Percentiles rank a stretch among this genome's conserved stretches.
These are phyloP conservation scores for Ctenodactylus gundi DNA, from an alignment of 2,113 vertebrate genomes.

Conservation along the genomic window DNA sequence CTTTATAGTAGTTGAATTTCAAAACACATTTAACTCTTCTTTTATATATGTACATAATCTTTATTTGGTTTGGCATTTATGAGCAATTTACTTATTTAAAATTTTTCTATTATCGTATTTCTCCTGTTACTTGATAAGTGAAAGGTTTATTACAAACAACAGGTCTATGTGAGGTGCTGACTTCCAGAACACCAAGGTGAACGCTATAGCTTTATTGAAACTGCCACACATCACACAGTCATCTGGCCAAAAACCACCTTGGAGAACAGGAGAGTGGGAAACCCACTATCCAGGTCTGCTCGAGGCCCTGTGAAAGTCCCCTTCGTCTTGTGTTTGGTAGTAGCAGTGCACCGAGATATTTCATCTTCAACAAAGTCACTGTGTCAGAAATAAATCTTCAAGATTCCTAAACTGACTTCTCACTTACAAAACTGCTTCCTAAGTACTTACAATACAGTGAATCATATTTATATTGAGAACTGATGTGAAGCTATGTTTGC, in stretches of 20 bases:
- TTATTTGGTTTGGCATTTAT: neutral
- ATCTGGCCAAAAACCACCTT: neutral
- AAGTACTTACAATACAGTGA: neutral
- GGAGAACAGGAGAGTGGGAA: neutral
- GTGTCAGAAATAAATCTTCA: neutral
- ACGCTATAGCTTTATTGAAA: accelerated
- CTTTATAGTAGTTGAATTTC: neutral
- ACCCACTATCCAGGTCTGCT: neutral
- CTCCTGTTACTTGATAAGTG: neutral
- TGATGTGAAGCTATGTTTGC: neutral
- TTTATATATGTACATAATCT: neutral
- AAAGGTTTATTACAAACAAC: neutral
- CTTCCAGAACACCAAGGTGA: neutral
- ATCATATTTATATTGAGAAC: neutral
- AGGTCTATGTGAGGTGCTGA: too few species aligned
- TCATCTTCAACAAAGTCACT: neutral
- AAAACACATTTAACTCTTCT: neutral
- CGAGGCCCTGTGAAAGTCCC: neutral
- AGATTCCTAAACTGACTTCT: neutral
- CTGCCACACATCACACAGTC: neutral
- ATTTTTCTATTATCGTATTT: neutral
- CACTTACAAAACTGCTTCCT: neutral
- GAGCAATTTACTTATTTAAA: neutral
- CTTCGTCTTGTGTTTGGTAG: neutral
- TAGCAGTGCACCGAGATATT: neutral